Evolutionary conservation across 2,113 vertebrate genomes (phyloP), one percentile per base, ranked within the genome.

Genomic region (Chaetura pelagica): DNA sequence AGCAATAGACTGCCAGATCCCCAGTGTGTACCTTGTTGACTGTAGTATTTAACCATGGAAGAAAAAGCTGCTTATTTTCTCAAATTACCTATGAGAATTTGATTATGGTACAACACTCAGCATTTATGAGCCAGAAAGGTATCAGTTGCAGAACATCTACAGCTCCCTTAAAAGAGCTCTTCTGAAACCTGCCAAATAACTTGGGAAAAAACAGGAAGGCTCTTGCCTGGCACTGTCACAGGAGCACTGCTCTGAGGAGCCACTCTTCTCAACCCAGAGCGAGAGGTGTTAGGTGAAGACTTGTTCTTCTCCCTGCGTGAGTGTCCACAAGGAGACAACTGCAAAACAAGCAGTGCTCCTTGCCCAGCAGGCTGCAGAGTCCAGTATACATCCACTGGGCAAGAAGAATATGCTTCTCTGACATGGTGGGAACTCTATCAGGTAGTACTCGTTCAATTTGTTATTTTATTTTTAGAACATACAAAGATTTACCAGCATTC

Each of bases 61-160:
- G 63, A 66, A 73, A 79, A 93, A 85, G 26, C 32, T 76, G 55
- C 19, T 80, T 73, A 62, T 64, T 80, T 30, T 88, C 54, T 89
- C 78, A 79, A 85, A 87, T 83, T 68, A 83, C 78, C 79, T 69
- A 20, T 66, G 40, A 87, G 63, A 83, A 84, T 86, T 92, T 83
- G 55, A 88, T 88, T 89, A 78, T 24, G 20, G 22, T 78, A 55
- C 57, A 78, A 84, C 62, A 91, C 38, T 68, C 69, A 87, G 61
- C 38, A 75, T 78, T 91, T 74, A 67, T 71, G 64, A 94, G 49
- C 44, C 0, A 0, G 44, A 75, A 66, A 87, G 54, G 40, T 35
- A 73, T 85, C 82, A 90, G 58, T 2, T 91, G 58, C 32, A 58
- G 58, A 85, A n/a, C 27, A 72, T 30, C 66, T 89, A 74, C 42